Conservation (phyloP, 2,113 vertebrate genomes). For the Hippolais icterina region DNA sequence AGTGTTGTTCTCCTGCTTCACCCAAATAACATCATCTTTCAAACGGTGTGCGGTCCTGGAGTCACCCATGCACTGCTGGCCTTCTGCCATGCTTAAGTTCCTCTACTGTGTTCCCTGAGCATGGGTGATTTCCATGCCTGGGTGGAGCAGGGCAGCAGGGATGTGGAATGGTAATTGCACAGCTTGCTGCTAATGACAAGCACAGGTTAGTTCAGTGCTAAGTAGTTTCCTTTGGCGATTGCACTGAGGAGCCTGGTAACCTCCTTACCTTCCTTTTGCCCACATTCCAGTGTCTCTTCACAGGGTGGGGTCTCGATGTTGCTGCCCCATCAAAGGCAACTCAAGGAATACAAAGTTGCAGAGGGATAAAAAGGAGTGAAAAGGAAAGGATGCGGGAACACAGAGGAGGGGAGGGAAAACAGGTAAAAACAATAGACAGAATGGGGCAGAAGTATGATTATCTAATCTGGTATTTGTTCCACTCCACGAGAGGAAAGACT, state of each 20-base stretch:
- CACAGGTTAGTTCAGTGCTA: neutral
- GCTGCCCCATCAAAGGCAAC: neutral
- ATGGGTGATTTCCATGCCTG: neutral
- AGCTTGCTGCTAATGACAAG: neutral
- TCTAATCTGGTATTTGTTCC: neutral
- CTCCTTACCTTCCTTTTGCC: neutral
- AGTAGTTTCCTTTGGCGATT: neutral
- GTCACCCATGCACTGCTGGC: neutral
- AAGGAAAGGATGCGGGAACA: neutral
- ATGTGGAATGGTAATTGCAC: neutral
- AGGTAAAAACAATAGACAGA: neutral
- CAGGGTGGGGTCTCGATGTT: neutral
- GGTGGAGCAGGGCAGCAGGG: neutral
- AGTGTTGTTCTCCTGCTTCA: neutral
- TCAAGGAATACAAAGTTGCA: neutral
- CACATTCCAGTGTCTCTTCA: neutral
- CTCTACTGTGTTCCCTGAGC: neutral
- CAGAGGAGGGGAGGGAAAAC: neutral
- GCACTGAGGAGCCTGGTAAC: neutral
- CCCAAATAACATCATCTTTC: neutral
- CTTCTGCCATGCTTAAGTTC: neutral
- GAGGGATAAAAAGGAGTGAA: neutral
- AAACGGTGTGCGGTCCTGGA: accelerated
- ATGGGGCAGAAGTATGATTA: neutral
- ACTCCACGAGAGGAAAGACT: neutral